phyloP scores from a whole-genome alignment of 2,113 vertebrate genomes.

The Larimichthys polyactis region DNA sequence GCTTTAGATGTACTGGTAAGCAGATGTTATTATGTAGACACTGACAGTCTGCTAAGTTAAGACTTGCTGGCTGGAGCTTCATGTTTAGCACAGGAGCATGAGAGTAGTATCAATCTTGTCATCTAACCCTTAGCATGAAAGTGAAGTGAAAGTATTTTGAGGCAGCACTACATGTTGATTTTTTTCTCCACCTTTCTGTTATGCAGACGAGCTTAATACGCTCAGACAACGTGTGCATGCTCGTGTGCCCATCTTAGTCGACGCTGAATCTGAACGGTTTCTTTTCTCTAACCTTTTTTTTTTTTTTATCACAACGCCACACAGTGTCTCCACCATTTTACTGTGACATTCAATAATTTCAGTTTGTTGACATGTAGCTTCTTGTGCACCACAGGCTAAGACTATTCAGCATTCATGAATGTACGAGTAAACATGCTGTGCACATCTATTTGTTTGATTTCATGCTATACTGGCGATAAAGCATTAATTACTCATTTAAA shows the following conservation, averaged over 20 bases:
- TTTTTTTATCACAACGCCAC: not conserved
- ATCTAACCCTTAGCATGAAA: not conserved
- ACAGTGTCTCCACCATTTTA: not conserved
- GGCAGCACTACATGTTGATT: not conserved
- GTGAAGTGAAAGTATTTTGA: not conserved
- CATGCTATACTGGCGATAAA: slow-evolving; percentile 12
- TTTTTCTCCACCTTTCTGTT: not conserved
- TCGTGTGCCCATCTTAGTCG: not conserved
- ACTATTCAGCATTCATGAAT: slow-evolving; percentile 1
- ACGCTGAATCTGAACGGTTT: not conserved
- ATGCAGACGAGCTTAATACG: no score
- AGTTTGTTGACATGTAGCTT: slow-evolving; percentile 12
- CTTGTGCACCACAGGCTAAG: not conserved
- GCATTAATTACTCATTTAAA: slow-evolving; percentile 43
- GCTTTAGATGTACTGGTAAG: no score
- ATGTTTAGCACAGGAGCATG: not conserved
- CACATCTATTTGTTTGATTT: slow-evolving; percentile 22
- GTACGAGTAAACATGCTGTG: slow-evolving; percentile 18
- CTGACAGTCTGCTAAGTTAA: not conserved
- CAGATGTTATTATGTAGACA: no score
- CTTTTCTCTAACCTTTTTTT: not conserved
- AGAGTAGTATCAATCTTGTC: no score
- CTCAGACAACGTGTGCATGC: no score
- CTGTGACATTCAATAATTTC: slow-evolving; percentile 1
- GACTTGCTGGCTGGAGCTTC: not conserved